Percentiles rank a stretch among this genome's conserved stretches.
These are phyloP conservation scores for Quadroppia sp. DNA, from an alignment of 2,888 invertebrate species.

Conservation along the genomic window DNA sequence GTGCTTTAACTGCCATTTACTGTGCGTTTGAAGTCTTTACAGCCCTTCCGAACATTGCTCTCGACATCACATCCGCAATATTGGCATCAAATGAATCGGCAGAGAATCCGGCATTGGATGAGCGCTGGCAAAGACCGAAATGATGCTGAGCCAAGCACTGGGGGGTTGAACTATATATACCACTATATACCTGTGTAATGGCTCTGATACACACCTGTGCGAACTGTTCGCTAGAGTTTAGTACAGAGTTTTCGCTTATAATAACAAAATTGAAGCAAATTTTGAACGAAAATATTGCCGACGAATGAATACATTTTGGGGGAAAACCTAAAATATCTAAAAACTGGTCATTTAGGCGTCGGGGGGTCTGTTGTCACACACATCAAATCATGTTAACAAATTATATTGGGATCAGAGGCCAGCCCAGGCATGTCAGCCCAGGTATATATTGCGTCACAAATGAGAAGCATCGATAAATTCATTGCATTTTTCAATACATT, in stretches of 20 bases:
- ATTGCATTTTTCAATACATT: not conserved
- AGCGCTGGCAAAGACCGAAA: conserved; percentile 17
- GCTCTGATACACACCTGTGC: conserved; percentile 37
- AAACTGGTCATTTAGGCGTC: conserved; percentile 36
- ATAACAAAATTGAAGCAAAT: conserved; percentile 25
- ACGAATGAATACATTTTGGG: conserved; percentile 4
- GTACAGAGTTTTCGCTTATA: conserved; percentile 15
- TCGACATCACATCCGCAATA: conserved; percentile 37
- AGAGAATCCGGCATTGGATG: conserved; percentile 29
- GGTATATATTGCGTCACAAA: conserved; percentile 16
- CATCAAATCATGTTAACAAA: conserved; percentile 37
- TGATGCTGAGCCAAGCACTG: conserved; percentile 32
- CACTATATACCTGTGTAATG: conserved; percentile 21
- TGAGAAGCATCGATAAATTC: not conserved
- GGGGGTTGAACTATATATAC: conserved; percentile 36
- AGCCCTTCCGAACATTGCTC: conserved; percentile 19
- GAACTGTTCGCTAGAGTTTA: not conserved
- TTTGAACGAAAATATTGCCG: conserved; percentile 23
- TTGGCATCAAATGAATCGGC: conserved; percentile 20
- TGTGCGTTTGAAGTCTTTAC: not conserved
- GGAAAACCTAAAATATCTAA: conserved; percentile 7
- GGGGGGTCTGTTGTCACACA: conserved; percentile 38
- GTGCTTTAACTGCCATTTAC: conserved; percentile 12
- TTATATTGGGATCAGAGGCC: conserved; percentile 37
- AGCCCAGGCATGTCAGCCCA: conserved; percentile 25